Conservation (phyloP, 2,113 vertebrate genomes). For the Pardalotus punctatus region DNA sequence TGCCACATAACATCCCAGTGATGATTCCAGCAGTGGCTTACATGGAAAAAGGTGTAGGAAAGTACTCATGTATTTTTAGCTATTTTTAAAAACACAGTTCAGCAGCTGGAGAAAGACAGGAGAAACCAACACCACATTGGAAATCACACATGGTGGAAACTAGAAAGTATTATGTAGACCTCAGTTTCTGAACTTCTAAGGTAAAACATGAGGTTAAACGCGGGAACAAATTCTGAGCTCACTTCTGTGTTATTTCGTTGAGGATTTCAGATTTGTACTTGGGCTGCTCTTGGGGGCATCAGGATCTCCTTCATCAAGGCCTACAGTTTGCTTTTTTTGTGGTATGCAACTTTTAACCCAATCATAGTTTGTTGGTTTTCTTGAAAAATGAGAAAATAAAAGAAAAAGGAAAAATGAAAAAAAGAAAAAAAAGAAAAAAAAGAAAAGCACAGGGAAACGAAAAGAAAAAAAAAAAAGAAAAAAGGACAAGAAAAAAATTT, state of each 20-base stretch:
- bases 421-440: fast-evolving
- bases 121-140: slow-evolving; percentile 49
- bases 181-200: neutral
- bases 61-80: slow-evolving; percentile 58
- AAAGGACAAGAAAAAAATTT: fast-evolving
- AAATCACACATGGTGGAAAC: neutral
- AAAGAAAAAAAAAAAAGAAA: fast-evolving
- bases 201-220: neutral
- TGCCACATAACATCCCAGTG: slow-evolving; percentile 14
- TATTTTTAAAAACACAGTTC: slow-evolving; percentile 26
- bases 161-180: neutral
- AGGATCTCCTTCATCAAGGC: neutral
- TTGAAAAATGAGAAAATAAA: neutral
- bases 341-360: neutral
- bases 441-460: too few species aligned
- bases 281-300: neutral
- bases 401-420: neutral
- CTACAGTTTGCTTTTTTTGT: neutral
- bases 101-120: slow-evolving; percentile 41
- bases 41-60: slow-evolving; percentile 42
- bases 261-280: neutral
- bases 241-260: neutral
- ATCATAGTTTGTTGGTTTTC: neutral
- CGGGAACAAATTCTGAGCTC: neutral
- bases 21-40: neutral